These are phyloP conservation scores for Odontomachus brunneus DNA, from an alignment of 1,140 invertebrate species.

Conservation along the genomic window DNA sequence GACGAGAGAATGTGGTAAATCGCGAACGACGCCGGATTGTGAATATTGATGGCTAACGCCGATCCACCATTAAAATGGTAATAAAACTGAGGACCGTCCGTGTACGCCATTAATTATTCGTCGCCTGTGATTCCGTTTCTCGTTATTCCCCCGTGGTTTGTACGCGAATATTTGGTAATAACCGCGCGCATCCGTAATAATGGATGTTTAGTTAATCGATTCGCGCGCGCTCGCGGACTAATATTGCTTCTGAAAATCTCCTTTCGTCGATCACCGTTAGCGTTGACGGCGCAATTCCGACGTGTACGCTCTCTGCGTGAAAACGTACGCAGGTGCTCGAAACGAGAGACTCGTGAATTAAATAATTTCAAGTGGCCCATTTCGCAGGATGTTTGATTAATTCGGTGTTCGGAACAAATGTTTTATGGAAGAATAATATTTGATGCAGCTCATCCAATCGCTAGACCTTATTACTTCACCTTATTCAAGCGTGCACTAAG, in stretches of 20 bases:
- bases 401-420: background rate
- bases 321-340: background rate
- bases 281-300: background rate
- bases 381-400: background rate
- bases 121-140: background rate
- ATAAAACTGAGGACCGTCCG: background rate
- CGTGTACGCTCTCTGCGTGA: background rate
- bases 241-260: conserved; percentile 21
- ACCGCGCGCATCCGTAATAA: conserved; percentile 1
- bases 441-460: background rate
- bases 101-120: conserved; percentile 30
- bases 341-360: background rate
- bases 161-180: conserved; percentile 4
- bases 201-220: conserved; percentile 43
- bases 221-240: background rate
- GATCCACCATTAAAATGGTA: background rate
- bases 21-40: background rate
- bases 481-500: too few relatives aligned
- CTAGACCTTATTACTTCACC: background rate
- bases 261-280: background rate
- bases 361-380: background rate
- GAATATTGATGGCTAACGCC: conserved; percentile 4
- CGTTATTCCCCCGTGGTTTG: background rate
- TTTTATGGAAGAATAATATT: background rate
- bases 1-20: conserved; percentile 1